These are phyloP conservation scores for Ceratoteleas bidentatus DNA, from an alignment of 1,140 invertebrate genomes.

Conservation along the genomic window DNA sequence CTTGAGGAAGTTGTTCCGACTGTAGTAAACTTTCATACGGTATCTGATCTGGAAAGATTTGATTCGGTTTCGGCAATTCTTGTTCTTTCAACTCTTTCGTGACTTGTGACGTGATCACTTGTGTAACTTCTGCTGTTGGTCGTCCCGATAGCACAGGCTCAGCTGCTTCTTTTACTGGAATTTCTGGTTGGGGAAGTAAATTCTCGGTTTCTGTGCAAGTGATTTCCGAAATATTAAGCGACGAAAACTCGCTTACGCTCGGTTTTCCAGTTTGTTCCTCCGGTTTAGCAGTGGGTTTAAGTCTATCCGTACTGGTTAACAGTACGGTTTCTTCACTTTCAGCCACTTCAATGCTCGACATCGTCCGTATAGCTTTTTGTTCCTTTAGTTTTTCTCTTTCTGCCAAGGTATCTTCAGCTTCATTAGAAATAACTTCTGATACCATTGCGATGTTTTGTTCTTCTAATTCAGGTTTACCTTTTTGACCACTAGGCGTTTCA, in stretches of 20 bases:
- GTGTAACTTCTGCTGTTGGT: conserved; percentile 69
- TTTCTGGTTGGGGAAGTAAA: conserved; percentile 57
- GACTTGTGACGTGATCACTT: conserved; percentile 69
- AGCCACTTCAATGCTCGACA: conserved; percentile 68
- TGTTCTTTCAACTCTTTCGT: conserved; percentile 63
- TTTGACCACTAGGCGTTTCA: conserved; percentile 54
- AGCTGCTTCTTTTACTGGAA: conserved; percentile 68
- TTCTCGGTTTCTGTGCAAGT: conserved; percentile 70
- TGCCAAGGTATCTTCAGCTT: conserved; percentile 51
- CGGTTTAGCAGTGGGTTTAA: conserved; percentile 52
- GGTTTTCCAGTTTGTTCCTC: conserved; percentile 66
- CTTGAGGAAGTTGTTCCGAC: conserved; percentile 70
- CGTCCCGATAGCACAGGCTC: conserved; percentile 66
- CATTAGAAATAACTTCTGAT: conserved; percentile 58
- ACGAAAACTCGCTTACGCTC: conserved; percentile 68
- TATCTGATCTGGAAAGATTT: conserved; percentile 71
- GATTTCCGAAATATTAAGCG: conserved; percentile 71
- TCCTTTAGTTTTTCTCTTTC: conserved; percentile 69
- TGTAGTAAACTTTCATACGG: conserved; percentile 68
- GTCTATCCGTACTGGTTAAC: conserved; percentile 57
- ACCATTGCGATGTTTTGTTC: conserved; percentile 56
- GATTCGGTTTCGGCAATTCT: conserved; percentile 58
- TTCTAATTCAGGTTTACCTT: conserved; percentile 61
- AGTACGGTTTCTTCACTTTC: conserved; percentile 65
- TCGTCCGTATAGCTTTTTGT: conserved; percentile 50